Conservation (phyloP, 1,140 invertebrate species). For the Vollenhovia emeryi region DNA sequence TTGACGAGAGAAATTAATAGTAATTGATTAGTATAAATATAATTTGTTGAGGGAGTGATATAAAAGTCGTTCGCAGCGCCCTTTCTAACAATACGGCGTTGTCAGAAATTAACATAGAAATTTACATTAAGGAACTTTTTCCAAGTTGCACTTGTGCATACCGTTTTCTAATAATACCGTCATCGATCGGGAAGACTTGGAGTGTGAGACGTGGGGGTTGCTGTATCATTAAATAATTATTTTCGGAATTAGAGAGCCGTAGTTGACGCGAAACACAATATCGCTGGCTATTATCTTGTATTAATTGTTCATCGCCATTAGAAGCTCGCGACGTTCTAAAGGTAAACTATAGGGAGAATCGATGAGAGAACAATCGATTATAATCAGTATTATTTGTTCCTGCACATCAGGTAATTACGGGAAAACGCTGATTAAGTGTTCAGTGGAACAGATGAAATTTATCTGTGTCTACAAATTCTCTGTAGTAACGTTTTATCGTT, state of each 20-base stretch:
- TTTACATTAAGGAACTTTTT: neutral
- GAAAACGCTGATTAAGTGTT: neutral
- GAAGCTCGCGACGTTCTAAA: neutral
- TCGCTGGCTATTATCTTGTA: conserved; percentile 21
- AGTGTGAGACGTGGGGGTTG: neutral
- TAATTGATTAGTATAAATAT: neutral
- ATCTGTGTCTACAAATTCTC: neutral
- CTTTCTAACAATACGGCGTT: neutral
- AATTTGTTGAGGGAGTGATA: neutral
- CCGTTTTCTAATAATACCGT: conserved; percentile 23
- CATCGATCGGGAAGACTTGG: conserved; percentile 26
- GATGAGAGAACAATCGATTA: conserved; percentile 18
- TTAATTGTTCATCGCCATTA: conserved; percentile 37
- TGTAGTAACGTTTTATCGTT: neutral
- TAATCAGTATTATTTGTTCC: neutral
- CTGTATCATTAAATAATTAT: conserved; percentile 44
- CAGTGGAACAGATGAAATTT: neutral
- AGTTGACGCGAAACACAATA: conserved; percentile 21
- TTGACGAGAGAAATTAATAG: neutral
- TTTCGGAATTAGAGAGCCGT: conserved; percentile 39
- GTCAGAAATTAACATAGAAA: neutral
- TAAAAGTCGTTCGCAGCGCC: neutral
- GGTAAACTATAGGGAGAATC: conserved; percentile 14
- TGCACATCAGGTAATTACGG: neutral
- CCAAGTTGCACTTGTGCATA: neutral